A percentile compares a stretch with the other conserved stretches of the same genome.
These are phyloP conservation scores for Geotrypetes seraphini DNA, from an alignment of 2,797 vertebrate species.

Conservation along the genomic window DNA sequence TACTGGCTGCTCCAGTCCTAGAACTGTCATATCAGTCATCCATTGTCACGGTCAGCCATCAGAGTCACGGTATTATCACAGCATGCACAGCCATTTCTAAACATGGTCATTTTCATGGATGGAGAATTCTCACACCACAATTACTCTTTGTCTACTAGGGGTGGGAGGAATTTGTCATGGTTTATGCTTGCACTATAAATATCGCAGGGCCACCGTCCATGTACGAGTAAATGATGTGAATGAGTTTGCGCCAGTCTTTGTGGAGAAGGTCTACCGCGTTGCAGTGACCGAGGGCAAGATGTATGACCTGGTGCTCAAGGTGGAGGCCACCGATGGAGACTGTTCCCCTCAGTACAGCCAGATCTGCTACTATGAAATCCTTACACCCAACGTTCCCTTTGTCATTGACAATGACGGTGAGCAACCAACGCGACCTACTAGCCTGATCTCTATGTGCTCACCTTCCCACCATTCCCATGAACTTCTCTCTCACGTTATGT, in stretches of 20 bases:
- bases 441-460: neutral
- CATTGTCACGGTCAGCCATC: too few species aligned
- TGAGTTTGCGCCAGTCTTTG: constrained; percentile 93
- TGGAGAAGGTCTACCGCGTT: constrained; percentile 82
- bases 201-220: constrained; percentile 82
- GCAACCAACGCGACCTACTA: neutral
- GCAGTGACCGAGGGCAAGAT: constrained; percentile 88
- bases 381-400: constrained; percentile 92
- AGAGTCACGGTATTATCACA: too few species aligned
- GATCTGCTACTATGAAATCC: constrained; percentile 98
- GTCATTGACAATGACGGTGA: constrained; percentile 94
- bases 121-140: too few species aligned
- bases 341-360: constrained; percentile 98
- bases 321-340: constrained; percentile 94
- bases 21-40: neutral
- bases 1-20: too few species aligned
- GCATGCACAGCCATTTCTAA: too few species aligned
- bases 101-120: too few species aligned
- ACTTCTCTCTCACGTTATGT: too few species aligned
- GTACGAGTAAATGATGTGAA: constrained; percentile 96
- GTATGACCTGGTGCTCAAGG: constrained; percentile 82
- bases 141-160: too few species aligned
- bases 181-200: neutral
- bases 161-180: neutral
- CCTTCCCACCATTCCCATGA: too few species aligned